These are phyloP conservation scores for Xiphias gladius DNA, from an alignment of 2,113 vertebrate genomes.

Conservation along the genomic window DNA sequence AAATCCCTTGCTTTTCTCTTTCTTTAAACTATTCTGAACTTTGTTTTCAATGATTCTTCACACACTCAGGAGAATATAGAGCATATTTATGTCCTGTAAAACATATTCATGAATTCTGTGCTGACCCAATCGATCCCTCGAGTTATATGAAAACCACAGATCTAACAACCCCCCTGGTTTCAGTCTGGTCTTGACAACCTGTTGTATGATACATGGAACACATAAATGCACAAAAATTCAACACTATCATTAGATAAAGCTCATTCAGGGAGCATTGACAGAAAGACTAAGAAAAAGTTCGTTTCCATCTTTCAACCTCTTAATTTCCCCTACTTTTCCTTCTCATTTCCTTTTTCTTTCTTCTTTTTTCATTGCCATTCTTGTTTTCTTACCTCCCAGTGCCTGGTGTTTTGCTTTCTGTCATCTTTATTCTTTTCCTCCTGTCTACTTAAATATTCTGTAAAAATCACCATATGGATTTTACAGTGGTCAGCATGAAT, in stretches of 20 bases:
- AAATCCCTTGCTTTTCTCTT: neutral
- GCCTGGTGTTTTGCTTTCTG: neutral
- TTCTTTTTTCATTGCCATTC: neutral
- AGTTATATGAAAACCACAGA: neutral
- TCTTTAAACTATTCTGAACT: neutral
- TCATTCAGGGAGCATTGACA: neutral
- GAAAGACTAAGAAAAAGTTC: slow-evolving; percentile 3
- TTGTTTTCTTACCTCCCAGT: neutral
- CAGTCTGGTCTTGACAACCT: neutral
- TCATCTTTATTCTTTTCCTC: neutral
- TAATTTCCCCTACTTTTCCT: neutral
- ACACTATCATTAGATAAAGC: neutral
- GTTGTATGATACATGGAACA: neutral
- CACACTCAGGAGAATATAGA: neutral
- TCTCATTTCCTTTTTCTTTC: neutral
- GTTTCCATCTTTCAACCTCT: neutral
- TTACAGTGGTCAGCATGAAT: neutral
- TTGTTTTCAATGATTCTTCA: neutral
- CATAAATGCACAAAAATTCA: neutral
- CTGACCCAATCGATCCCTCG: neutral
- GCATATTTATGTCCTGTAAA: neutral
- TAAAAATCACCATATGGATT: neutral
- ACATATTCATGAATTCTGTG: neutral
- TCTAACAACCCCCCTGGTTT: neutral
- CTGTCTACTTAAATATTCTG: neutral